Base-by-base conservation (phyloP, 2,113 vertebrate species). In the Podarcis cretensis region DNA sequence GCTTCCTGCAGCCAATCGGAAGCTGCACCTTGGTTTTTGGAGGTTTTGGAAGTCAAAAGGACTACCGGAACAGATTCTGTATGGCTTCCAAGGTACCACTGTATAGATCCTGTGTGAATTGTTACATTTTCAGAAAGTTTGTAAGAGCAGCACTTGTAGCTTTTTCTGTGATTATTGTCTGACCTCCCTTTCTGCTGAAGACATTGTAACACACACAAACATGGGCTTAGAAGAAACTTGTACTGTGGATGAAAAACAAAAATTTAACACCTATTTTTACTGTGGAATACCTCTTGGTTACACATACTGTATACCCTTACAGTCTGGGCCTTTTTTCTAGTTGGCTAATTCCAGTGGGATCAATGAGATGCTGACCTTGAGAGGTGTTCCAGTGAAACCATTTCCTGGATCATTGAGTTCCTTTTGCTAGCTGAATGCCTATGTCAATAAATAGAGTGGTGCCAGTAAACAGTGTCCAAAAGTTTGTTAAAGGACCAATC, bases 281-380 rank as follows among this genome's bases (percentile, higher is more conserved):
- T 68, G 30, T 79, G 57, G 30, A 18, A 35, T 35, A 35, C 9
- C 10, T 78, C 1, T 3, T n/a, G 13, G n/a, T 43, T 86, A 25
- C 63, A 40, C 30, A 71, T 2, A 48, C 30, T 54, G 48, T 12
- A 54, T 54, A 32, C 40, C 20, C 16, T 5, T 54, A 14, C 32
- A 30, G 20, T 14, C 20, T 37, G 27, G 65, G 65, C 1, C 10
- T 21, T 23, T 27, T 81, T 90, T 63, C 30, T 23, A n/a, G 6
- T 66, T 78, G 71, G 27, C 66, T 88, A 54, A 74, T 78, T 32
- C 54, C 40, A 13, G 57, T 81, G 37, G 81, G 43, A 75, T 83
- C 37, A 48, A 25, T 84, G 30, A 63, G 14, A 57, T 21, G 43
- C 25, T 88, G 88, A 84, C 83, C 88, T 81, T 89, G 75, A 77